A percentile compares a stretch with the other conserved stretches of the same genome.
phyloP scores from a whole-genome alignment of 2,888 invertebrate species.

The Rhorus exstirpatorius region DNA sequence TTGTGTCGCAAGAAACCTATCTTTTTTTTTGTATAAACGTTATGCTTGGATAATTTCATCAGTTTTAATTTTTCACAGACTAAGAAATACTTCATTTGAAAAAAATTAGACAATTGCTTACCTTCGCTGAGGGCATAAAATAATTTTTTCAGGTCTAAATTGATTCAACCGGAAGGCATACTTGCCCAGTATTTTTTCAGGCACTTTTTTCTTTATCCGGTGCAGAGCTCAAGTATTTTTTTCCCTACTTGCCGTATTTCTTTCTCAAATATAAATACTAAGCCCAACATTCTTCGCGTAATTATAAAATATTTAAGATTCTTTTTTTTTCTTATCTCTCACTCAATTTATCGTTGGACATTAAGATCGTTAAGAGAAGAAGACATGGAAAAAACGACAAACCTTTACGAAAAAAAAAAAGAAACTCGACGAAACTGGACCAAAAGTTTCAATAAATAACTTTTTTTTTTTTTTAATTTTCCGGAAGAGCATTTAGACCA shows the following conservation, averaged over 20 bases:
- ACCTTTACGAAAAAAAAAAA: constrained; percentile 19
- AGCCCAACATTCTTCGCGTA: constrained; percentile 11
- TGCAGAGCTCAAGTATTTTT: neutral
- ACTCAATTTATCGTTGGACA: neutral
- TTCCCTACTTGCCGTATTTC: neutral
- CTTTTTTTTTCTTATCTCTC: neutral
- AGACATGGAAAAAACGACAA: constrained; percentile 12
- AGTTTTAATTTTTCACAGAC: too few species aligned
- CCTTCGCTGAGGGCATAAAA: too few species aligned
- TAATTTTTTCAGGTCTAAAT: too few species aligned
- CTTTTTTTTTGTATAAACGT: too few species aligned
- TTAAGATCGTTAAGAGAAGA: constrained; percentile 5
- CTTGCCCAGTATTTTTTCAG: neutral
- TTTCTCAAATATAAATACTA: constrained; percentile 17
- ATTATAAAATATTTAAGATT: neutral
- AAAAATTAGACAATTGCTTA: too few species aligned
- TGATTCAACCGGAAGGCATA: neutral
- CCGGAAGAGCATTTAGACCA: constrained; percentile 34
- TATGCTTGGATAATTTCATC: too few species aligned
- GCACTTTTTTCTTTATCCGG: neutral
- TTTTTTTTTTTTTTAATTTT: too few species aligned
- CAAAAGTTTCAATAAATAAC: constrained; percentile 27
- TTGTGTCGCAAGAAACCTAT: too few species aligned
- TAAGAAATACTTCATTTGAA: too few species aligned
- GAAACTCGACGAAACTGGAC: constrained; percentile 10